Conservation (phyloP, 1,140 invertebrate species). For the Schlechtendalia chinensis region DNA sequence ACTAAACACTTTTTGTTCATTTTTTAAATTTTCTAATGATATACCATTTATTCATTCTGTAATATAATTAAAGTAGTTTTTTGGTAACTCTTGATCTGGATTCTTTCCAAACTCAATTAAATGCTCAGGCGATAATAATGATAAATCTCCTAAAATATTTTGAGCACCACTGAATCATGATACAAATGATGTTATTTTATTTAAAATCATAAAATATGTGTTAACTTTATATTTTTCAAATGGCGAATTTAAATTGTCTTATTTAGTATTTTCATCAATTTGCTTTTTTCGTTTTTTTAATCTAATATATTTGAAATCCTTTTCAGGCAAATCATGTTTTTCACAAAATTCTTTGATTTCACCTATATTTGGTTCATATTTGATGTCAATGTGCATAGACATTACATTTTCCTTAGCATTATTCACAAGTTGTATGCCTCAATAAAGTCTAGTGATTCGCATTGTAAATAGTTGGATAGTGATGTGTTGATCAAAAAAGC, state of each 20-base stretch:
- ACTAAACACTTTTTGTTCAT: not conserved
- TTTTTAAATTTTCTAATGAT: constrained; percentile 3
- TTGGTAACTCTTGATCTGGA: not conserved
- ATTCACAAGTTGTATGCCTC: not conserved
- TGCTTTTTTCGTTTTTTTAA: not conserved
- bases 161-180: not conserved
- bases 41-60: not conserved
- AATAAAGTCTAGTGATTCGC: constrained; percentile 4
- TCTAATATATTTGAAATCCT: not conserved
- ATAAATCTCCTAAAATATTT: constrained; percentile 3
- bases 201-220: not conserved
- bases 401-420: not conserved
- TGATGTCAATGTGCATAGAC: not conserved
- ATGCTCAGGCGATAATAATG: not conserved
- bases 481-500: too few relatives aligned
- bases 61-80: constrained; percentile 8
- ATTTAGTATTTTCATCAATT: not conserved
- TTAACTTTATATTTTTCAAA: not conserved
- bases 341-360: not conserved
- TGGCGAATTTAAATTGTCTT: not conserved
- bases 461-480: too few relatives aligned
- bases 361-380: not conserved
- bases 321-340: not conserved
- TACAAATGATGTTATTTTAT: constrained; percentile 1
- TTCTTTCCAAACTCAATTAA: not conserved